Base-by-base conservation (phyloP, 1,140 invertebrate genomes). In the Pantala flavescens region DNA sequence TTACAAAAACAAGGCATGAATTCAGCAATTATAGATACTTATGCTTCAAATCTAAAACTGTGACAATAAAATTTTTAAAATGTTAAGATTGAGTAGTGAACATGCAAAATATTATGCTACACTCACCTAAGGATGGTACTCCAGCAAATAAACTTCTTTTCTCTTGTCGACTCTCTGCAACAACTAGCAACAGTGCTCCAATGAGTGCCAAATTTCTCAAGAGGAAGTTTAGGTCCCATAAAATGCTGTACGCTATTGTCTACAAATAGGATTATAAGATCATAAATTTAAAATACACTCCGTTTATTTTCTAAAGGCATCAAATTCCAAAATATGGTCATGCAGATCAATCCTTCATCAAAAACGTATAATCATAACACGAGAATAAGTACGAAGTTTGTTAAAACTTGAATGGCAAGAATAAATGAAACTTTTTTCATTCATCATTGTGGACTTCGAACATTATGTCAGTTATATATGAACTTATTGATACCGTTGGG, bases 221-320 rank as follows among this genome's bases (percentile, higher is more conserved):
- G 70, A 99, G 85, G 85, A 99, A 99, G 81, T 98, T 96, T 80
- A 98, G 81, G 83, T 99, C 97, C 97, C 97, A 99, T 63, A 99
- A 84, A 82, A 99, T 99, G 81, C 95, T 97, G 85, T 99, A 99
- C 0, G 96, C 97, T 78, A 99, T 86, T 70, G 96, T 98, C 91
- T 98, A 88, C 49, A 89, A 86, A 79, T 80, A 79, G 78, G 82
- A 24, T 21, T 16, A 43, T 2, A 73, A 71, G 3, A 71, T 23
- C 12, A 24, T 71, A 19, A 24, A 19, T 71, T 71, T 2, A 24
- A 16, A 24, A 16, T 71, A 24, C 19, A 70, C 63, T n/a, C 23
- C 7, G 7, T n/a, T 2, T 70, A n/a, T 12, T 5, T 23, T 7
- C 2, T 70, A 5, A 5, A n/a, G 19, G 12, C 19, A 2, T 70